A percentile compares a stretch with the other conserved stretches of the same genome.
phyloP scores from a whole-genome alignment of 2,797 vertebrate genomes.

The Calcarius lapponicus region DNA sequence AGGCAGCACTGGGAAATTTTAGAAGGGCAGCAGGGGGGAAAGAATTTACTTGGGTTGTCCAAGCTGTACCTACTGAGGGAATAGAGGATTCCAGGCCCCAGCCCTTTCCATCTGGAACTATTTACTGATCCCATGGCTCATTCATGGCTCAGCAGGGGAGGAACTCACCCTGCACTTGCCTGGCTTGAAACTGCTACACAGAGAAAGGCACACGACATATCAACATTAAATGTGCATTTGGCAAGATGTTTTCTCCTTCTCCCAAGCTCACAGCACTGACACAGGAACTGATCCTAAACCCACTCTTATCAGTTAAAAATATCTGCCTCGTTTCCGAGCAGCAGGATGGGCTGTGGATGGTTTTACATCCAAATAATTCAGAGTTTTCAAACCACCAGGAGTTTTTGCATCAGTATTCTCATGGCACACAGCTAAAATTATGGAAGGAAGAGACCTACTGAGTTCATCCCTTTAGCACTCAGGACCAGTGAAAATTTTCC shows the following conservation, averaged over 20 bases:
- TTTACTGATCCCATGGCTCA: neutral
- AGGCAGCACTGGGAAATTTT: constrained; percentile 30
- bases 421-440: neutral
- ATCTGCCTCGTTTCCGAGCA: neutral
- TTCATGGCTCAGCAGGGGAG: neutral
- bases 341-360: neutral
- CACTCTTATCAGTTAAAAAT: neutral
- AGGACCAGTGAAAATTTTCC: neutral
- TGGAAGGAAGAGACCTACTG: neutral
- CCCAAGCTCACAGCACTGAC: neutral
- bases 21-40: neutral
- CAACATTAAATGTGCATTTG: neutral
- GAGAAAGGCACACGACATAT: neutral
- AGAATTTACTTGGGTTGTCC: neutral
- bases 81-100: neutral
- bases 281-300: neutral
- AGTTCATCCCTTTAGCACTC: neutral
- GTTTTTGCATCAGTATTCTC: neutral
- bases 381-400: neutral
- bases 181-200: neutral
- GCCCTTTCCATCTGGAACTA: neutral
- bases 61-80: neutral
- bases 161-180: neutral
- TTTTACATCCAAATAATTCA: neutral
- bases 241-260: neutral